phyloP scores from a whole-genome alignment of 2,113 vertebrate species.

The Elephantulus edwardii region DNA sequence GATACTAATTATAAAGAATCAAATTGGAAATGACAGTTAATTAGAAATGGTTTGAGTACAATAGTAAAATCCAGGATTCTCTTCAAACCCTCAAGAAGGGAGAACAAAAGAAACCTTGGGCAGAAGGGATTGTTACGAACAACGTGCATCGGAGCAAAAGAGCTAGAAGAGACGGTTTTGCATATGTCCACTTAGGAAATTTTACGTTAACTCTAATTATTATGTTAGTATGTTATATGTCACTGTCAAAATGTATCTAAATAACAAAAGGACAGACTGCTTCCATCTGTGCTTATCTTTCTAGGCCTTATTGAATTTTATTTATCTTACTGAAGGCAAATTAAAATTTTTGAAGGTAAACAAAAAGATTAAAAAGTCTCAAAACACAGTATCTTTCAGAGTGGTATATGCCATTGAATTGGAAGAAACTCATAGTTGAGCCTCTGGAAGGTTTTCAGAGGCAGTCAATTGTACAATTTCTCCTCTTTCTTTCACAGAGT shows the following conservation, averaged over 20 bases:
- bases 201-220: slow-evolving; percentile 17
- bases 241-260: background rate
- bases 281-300: background rate
- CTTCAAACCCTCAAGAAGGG: background rate
- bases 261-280: background rate
- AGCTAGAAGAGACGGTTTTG: slow-evolving; percentile 8
- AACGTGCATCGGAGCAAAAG: background rate
- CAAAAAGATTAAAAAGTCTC: too few relatives aligned
- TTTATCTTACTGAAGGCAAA: slow-evolving; percentile 17
- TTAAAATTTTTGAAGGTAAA: too few relatives aligned
- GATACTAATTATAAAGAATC: background rate
- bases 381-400: too few relatives aligned
- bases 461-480: too few relatives aligned
- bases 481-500: too few relatives aligned
- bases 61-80: background rate
- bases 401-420: too few relatives aligned
- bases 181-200: background rate
- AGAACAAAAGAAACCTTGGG: background rate
- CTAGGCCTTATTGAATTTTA: background rate
- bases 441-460: too few relatives aligned
- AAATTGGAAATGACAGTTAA: background rate
- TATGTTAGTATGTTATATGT: slow-evolving; percentile 20
- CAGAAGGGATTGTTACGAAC: background rate
- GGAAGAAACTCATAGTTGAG: too few relatives aligned
- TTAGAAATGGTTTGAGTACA: slow-evolving; percentile 19